Conservation (phyloP, 2,888 invertebrate species). For the Mythimna vitellina region DNA sequence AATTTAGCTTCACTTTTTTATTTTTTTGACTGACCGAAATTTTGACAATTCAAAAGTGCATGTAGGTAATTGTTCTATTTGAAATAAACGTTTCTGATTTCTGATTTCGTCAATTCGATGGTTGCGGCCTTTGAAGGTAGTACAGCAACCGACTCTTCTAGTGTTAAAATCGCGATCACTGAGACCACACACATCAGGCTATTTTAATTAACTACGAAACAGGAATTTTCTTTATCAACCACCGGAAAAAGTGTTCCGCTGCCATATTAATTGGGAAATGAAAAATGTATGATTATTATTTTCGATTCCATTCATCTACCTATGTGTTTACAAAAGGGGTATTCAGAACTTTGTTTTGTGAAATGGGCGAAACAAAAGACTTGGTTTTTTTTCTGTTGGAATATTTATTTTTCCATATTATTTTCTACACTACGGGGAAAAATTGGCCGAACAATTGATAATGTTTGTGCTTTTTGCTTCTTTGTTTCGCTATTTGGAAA, state of each 20-base stretch:
- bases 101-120: no score
- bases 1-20: no score
- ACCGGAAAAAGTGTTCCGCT: conserved; percentile 77
- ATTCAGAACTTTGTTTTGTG: conserved; percentile 42
- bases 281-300: conserved; percentile 63
- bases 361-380: conserved; percentile 37
- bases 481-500: conserved; percentile 12
- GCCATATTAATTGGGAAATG: conserved; percentile 74
- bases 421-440: conserved; percentile 28
- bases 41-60: no score
- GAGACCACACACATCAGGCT: conserved; percentile 63
- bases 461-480: conserved; percentile 23
- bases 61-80: no score
- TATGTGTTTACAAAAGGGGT: conserved; percentile 39
- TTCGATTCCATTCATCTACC: conserved; percentile 54
- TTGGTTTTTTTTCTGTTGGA: conserved; percentile 11
- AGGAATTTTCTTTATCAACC: conserved; percentile 82
- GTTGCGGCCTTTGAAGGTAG: no score
- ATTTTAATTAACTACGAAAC: conserved; percentile 85
- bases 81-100: no score
- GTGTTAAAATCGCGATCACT: conserved; percentile 56
- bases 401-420: conserved; percentile 40
- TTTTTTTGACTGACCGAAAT: no score
- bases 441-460: conserved; percentile 24
- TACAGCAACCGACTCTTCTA: no score